Percentiles rank a stretch among this genome's conserved stretches.
These are phyloP conservation scores for Notocelia uddmanniana DNA, from an alignment of 2,888 invertebrate genomes.

Conservation along the genomic window DNA sequence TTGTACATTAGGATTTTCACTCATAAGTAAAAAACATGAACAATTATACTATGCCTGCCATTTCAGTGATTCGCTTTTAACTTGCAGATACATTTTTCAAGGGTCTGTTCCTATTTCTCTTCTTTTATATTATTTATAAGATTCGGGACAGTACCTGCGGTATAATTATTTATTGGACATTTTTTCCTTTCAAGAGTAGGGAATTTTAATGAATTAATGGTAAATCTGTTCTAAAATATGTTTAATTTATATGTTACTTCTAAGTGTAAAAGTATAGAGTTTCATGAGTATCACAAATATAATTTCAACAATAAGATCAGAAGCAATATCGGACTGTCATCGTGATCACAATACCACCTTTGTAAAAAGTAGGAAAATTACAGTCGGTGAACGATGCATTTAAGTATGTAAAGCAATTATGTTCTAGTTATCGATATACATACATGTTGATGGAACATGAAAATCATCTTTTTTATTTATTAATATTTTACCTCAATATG, in stretches of 20 bases:
- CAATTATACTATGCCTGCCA: not conserved
- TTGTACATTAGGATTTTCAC: no score
- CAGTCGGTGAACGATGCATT: no score
- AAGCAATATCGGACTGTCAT: not conserved
- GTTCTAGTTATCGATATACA: no score
- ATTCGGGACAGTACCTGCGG: slow-evolving; percentile 45
- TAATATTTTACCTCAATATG: no score
- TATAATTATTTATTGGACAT: slow-evolving; percentile 46
- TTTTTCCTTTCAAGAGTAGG: slow-evolving; percentile 40
- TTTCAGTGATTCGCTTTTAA: slow-evolving; percentile 1
- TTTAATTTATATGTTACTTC: not conserved
- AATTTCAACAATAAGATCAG: no score
- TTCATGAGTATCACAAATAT: not conserved
- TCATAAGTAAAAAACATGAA: no score
- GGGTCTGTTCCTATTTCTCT: slow-evolving; percentile 54
- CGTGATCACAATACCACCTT: not conserved
- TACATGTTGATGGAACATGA: no score
- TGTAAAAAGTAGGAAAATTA: not conserved
- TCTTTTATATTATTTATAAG: slow-evolving; percentile 54
- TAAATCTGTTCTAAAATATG: no score
- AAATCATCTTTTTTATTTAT: no score
- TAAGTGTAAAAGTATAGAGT: not conserved
- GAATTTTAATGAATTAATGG: slow-evolving; percentile 37
- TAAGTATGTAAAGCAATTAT: no score
- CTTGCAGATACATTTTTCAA: slow-evolving; percentile 36